Evolutionary conservation across 92 coral and sea anemone genomes (phyloP).

Genomic region (Epizoanthus fatuus): DNA sequence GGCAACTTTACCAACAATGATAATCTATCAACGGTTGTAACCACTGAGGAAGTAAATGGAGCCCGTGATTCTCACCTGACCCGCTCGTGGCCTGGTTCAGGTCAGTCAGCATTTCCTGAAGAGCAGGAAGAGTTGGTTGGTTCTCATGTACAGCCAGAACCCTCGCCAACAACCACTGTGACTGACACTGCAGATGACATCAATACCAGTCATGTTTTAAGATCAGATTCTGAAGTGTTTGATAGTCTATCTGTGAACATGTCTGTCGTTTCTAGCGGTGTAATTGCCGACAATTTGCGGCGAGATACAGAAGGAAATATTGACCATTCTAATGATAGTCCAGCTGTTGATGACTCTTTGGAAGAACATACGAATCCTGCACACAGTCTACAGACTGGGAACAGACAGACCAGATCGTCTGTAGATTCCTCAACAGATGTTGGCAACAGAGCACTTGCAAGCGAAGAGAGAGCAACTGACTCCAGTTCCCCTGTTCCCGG

Average conservation of each 20-base stretch:
- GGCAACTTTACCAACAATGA: conserved; percentile 54
- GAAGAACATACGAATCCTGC: not conserved
- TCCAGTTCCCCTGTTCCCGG: conserved; percentile 48
- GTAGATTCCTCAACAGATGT: conserved; percentile 11
- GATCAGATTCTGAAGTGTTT: not conserved
- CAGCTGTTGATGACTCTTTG: not conserved
- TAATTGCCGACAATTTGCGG: not conserved
- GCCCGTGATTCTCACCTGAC: not conserved
- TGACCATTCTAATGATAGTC: not conserved
- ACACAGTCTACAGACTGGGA: not conserved
- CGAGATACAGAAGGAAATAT: not conserved
- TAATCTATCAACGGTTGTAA: conserved; percentile 44
- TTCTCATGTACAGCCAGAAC: not conserved
- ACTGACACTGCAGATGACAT: not conserved
- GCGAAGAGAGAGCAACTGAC: conserved; percentile 21
- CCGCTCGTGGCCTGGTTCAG: not conserved
- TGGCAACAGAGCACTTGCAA: too few species aligned
- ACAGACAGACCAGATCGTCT: conserved; percentile 6
- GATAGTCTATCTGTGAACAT: not conserved
- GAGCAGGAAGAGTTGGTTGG: conserved; percentile 1
- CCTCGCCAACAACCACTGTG: not conserved
- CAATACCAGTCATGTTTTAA: not conserved
- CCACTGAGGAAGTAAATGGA: conserved; percentile 30
- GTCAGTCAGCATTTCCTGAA: not conserved
- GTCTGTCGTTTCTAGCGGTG: too few species aligned